These are phyloP conservation scores for Thyatira batis DNA, from an alignment of 2,888 invertebrate genomes.

Conservation along the genomic window DNA sequence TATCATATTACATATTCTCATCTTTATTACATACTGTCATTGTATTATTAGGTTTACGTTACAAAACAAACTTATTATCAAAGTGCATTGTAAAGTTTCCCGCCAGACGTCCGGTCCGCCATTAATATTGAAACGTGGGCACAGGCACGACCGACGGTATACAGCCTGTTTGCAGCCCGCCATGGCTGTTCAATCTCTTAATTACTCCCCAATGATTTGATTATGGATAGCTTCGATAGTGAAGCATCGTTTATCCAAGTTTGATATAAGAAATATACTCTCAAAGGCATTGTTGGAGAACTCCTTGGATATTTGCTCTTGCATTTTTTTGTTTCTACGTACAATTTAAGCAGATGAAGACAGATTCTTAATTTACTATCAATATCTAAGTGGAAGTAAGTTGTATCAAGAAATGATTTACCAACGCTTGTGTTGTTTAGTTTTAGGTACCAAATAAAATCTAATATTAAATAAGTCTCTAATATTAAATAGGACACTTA, in stretches of 20 bases:
- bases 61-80: constrained; percentile 8
- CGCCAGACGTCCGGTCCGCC: constrained; percentile 28
- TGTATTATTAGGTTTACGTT: no score
- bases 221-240: constrained; percentile 41
- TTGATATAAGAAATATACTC: neutral
- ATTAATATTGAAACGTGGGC: constrained; percentile 20
- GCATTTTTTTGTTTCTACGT: neutral
- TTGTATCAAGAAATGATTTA: no score
- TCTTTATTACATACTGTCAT: neutral
- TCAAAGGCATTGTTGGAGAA: neutral
- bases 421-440: no score
- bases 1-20: no score
- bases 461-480: no score
- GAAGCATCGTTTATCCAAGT: constrained; percentile 20
- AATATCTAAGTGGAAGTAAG: no score
- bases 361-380: no score
- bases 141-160: constrained; percentile 21
- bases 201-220: constrained; percentile 46
- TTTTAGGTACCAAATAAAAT: no score
- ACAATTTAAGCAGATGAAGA: no score
- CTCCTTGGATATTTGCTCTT: neutral
- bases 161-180: constrained; percentile 18
- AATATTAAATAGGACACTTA: no score
- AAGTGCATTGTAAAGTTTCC: constrained; percentile 19
- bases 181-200: constrained; percentile 45